Evolutionary conservation across 1,140 invertebrate genomes (phyloP).

Genomic region (Drosophila oshimai): DNA sequence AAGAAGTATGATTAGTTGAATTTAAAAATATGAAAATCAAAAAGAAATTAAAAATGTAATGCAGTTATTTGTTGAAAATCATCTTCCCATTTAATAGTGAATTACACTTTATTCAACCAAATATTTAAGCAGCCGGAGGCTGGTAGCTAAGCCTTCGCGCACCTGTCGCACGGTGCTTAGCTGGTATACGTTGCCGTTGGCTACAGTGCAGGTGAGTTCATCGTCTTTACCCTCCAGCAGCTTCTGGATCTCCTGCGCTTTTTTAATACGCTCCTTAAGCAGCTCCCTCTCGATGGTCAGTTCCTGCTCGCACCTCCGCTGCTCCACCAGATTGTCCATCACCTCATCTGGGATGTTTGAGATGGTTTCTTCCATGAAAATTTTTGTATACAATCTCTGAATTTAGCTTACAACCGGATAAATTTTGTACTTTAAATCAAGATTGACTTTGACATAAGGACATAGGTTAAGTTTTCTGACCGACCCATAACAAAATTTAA

Average conservation of each 20-base stretch:
- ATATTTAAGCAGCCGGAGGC: no score
- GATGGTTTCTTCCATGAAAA: conserved; percentile 7
- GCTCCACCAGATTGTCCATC: conserved; percentile 45
- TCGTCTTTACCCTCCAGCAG: conserved; percentile 41
- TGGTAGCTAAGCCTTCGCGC: conserved; percentile 2
- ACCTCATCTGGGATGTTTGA: conserved; percentile 44
- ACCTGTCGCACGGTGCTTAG: conserved; percentile 37
- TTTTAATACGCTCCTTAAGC: conserved; percentile 36
- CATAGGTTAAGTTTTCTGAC: not conserved
- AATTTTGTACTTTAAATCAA: not conserved
- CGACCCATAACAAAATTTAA: not conserved
- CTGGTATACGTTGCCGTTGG: conserved; percentile 49
- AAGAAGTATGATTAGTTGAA: no score
- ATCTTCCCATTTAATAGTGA: no score
- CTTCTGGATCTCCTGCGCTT: conserved; percentile 31
- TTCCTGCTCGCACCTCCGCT: conserved; percentile 40
- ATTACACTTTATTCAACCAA: no score
- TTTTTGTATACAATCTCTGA: not conserved
- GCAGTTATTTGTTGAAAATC: not conserved
- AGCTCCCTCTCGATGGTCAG: conserved; percentile 35
- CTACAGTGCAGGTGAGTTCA: conserved; percentile 37
- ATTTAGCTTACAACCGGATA: not conserved
- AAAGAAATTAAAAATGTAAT: no score
- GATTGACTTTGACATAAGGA: not conserved
- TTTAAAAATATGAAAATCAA: no score